These are phyloP conservation scores for Scleropages formosus DNA, from an alignment of 2,797 vertebrate species.

Conservation along the genomic window DNA sequence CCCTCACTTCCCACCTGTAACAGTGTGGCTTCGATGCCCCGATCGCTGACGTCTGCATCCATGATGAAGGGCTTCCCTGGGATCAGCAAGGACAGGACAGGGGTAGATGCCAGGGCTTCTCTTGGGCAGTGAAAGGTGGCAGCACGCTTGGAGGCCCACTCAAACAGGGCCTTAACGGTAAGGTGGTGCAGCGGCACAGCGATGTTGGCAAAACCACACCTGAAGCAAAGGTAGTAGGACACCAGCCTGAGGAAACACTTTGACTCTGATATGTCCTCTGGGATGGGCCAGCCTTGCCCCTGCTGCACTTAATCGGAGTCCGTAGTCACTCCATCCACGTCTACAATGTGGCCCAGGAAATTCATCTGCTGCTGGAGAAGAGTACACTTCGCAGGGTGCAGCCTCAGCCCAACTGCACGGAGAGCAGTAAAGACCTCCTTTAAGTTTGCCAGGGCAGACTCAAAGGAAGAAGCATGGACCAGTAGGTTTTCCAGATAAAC, in stretches of 20 bases:
- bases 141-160: slow-evolving; percentile 7
- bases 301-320: not conserved
- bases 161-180: not conserved
- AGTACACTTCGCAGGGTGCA: no score
- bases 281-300: not conserved
- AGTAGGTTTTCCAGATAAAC: no score
- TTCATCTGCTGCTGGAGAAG: not conserved
- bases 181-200: not conserved
- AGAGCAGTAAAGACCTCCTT: no score
- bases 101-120: no score
- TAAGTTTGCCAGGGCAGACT: no score
- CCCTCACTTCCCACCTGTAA: slow-evolving; percentile 7
- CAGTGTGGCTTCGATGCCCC: slow-evolving; percentile 21
- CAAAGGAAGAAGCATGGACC: no score
- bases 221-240: slow-evolving; percentile 15
- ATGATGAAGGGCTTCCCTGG: no score
- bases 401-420: no score
- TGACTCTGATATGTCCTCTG: not conserved
- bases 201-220: not conserved
- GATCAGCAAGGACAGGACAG: no score
- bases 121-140: no score
- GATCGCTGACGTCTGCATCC: slow-evolving; percentile 31
- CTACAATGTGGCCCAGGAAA: slow-evolving; percentile 9
- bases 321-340: not conserved
- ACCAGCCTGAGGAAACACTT: slow-evolving; percentile 22